These are phyloP conservation scores for Eupithecia tripunctaria DNA, from an alignment of 2,888 invertebrate genomes.

Conservation along the genomic window DNA sequence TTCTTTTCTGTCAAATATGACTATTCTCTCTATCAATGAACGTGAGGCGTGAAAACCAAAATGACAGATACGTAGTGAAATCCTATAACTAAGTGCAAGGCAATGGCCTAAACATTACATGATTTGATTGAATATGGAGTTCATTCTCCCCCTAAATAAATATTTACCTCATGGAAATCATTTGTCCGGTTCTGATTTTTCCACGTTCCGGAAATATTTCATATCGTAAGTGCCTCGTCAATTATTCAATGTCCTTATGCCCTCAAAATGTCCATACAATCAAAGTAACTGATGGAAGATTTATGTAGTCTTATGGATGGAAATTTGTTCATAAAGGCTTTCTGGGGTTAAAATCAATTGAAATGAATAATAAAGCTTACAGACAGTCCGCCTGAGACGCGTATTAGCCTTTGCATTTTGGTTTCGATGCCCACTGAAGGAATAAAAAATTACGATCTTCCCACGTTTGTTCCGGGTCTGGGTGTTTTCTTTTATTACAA, in stretches of 20 bases:
- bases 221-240: background rate
- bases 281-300: background rate
- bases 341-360: background rate
- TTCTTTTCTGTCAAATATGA: no score
- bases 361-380: background rate
- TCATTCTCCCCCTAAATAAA: background rate
- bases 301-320: background rate
- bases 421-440: background rate
- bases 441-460: background rate
- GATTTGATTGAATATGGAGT: background rate
- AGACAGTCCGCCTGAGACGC: background rate
- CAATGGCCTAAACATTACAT: background rate
- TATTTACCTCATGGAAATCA: background rate
- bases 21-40: background rate
- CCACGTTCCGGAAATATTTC: no score
- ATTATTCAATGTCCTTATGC: slow-evolving; percentile 2
- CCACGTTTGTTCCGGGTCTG: background rate
- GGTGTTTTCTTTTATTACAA: no score
- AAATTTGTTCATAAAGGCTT: background rate
- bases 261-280: background rate
- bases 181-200: background rate
- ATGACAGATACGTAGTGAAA: background rate
- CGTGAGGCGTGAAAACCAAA: background rate
- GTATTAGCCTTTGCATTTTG: no score
- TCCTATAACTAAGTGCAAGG: background rate